Base-by-base conservation (phyloP, 2,113 vertebrate genomes). In the Suncus etruscus region DNA sequence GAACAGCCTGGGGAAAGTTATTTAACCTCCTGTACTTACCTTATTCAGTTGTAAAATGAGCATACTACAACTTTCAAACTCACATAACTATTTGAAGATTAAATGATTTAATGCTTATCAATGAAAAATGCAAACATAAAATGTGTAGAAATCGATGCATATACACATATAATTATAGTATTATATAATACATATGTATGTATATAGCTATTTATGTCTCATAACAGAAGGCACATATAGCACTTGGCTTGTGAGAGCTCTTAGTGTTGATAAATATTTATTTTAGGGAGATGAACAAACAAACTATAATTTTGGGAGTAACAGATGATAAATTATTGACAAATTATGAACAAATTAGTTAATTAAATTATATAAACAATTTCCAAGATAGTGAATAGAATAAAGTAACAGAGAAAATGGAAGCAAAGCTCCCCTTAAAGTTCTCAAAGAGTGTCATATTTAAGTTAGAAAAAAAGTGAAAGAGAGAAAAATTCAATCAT, bases 261-360 rank as follows among this genome's bases (percentile, higher is more conserved):
- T 58, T 72, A 45, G 18, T 51, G 45, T 24, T 87, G 80, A 1
- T 31, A 73, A 31, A 7, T 66, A 32, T 87, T 93, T 81, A 54
- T 92, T 73, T 66, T 11, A 89, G 18, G 27, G 39, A 48, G 45
- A 61, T 66, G 14, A 39, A 63, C 63, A 73, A 77, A 89, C 39
- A 39, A 61, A n/a, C 63, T 54, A 0, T 32, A 31, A 3, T 47
- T 81, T 11, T 25, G 50, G 54, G 51, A 82, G 24, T 32, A 63
- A 24, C 76, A 90, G 39, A 68, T 9, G 54, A 32, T 72, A 58
- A 51, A 51, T 88, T 66, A 83, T 69, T 73, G 58, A 61, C 58
- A 61, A 22, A 61, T 61, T 61, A 61, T 61, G 24, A 81, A 27
- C n/a, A 83, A 85, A 80, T 65, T 61, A 92, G 39, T 31, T 61